Evolutionary conservation across 2,113 vertebrate genomes (phyloP).

Genomic region (Podarcis cretensis): DNA sequence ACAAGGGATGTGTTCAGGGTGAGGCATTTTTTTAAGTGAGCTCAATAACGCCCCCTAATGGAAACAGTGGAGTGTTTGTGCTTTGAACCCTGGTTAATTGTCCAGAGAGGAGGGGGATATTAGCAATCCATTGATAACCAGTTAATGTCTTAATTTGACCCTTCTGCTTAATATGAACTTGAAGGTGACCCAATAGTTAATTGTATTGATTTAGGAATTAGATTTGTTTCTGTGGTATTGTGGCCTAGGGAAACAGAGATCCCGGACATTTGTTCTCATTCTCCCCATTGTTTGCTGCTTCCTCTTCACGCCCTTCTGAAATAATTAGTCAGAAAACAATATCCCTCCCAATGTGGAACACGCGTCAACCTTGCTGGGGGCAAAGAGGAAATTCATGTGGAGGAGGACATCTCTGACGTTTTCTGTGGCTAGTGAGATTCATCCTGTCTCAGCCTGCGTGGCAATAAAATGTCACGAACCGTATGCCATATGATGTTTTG

Average conservation of each 20-base stretch:
- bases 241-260: slow-evolving; percentile 42
- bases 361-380: slow-evolving; percentile 80
- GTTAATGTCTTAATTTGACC: slow-evolving; percentile 52
- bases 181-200: slow-evolving; percentile 64
- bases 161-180: slow-evolving; percentile 72
- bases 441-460: neutral
- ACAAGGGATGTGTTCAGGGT: no score
- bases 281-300: slow-evolving; percentile 58
- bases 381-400: slow-evolving; percentile 62
- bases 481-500: accelerated
- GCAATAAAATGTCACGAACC: neutral
- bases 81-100: neutral
- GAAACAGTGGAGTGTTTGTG: neutral
- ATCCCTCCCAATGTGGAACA: slow-evolving; percentile 14
- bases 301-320: slow-evolving; percentile 87
- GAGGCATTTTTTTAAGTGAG: neutral
- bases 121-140: accelerated
- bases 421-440: neutral
- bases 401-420: slow-evolving; percentile 3
- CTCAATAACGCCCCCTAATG: neutral
- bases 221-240: slow-evolving; percentile 31
- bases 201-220: slow-evolving; percentile 62
- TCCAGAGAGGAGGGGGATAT: neutral
- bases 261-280: slow-evolving; percentile 55
- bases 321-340: slow-evolving; percentile 74